Conservation (phyloP, 2,113 vertebrate genomes). For the Pollachius pollachius region DNA sequence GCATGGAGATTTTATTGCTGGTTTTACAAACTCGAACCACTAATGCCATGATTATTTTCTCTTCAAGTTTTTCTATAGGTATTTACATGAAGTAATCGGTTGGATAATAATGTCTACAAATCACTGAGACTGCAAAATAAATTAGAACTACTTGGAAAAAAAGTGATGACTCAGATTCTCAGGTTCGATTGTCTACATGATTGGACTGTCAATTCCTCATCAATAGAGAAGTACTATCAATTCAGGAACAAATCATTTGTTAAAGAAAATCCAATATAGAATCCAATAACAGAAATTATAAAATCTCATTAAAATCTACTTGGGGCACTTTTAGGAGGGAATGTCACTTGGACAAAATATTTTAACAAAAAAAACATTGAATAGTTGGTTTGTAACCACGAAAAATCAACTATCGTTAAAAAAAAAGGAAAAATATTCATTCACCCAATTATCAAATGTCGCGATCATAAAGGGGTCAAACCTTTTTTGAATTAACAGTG, state of each 20-base stretch:
- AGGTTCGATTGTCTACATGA: conserved; percentile 59
- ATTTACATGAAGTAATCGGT: conserved; percentile 73
- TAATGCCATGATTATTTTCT: conserved; percentile 69
- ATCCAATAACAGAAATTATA: conserved; percentile 29
- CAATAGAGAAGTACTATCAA: not conserved
- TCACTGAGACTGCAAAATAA: conserved; percentile 76
- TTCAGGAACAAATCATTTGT: not conserved
- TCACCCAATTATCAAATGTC: conserved; percentile 9
- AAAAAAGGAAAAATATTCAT: conserved; percentile 17
- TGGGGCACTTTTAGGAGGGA: conserved; percentile 12
- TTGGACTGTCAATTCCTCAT: conserved; percentile 21
- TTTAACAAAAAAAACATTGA: conserved; percentile 10
- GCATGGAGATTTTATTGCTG: conserved; percentile 85
- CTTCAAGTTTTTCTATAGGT: conserved; percentile 41
- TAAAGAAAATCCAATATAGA: conserved; percentile 23
- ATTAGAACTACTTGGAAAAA: conserved; percentile 75
- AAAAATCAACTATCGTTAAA: not conserved
- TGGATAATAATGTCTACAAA: conserved; percentile 76
- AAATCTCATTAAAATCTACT: conserved; percentile 34
- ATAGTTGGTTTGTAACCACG: conserved; percentile 3
- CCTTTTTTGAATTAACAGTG: conserved; percentile 24
- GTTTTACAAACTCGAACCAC: conserved; percentile 78
- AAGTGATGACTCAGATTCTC: conserved; percentile 17
- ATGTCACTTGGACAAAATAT: conserved; percentile 7
- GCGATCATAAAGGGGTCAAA: conserved; percentile 9